These are phyloP conservation scores for Halcyon leucocephala DNA, from an alignment of 2,797 vertebrate species.

Conservation along the genomic window DNA sequence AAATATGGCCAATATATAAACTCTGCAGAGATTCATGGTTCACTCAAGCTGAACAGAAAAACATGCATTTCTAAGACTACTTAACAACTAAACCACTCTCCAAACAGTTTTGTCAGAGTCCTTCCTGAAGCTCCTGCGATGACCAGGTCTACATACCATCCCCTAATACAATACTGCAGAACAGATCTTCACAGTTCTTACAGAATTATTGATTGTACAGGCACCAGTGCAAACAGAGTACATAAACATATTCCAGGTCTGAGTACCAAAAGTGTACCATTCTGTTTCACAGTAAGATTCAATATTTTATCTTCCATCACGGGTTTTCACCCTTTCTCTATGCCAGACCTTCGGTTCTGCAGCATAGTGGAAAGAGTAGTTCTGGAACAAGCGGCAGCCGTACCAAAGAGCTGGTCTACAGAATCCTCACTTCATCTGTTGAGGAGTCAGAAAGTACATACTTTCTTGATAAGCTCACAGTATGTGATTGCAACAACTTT, in stretches of 20 bases:
- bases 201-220: fast-evolving
- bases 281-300: background rate
- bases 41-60: background rate
- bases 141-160: background rate
- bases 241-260: background rate
- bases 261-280: background rate
- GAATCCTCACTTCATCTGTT: background rate
- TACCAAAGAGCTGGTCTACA: background rate
- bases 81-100: background rate
- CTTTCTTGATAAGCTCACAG: background rate
- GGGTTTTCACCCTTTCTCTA: background rate
- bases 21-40: background rate
- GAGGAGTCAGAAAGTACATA: background rate
- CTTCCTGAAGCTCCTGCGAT: background rate
- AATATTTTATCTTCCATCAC: background rate
- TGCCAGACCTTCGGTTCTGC: background rate
- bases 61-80: background rate
- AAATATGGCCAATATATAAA: background rate
- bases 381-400: background rate
- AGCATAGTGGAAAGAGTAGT: background rate
- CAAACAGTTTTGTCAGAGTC: background rate
- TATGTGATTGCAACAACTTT: background rate
- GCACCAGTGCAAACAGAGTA: background rate
- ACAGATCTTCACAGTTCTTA: background rate
- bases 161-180: fast-evolving